Base-by-base conservation (phyloP, 2,113 vertebrate genomes). In the Proterorhinus semilunaris region DNA sequence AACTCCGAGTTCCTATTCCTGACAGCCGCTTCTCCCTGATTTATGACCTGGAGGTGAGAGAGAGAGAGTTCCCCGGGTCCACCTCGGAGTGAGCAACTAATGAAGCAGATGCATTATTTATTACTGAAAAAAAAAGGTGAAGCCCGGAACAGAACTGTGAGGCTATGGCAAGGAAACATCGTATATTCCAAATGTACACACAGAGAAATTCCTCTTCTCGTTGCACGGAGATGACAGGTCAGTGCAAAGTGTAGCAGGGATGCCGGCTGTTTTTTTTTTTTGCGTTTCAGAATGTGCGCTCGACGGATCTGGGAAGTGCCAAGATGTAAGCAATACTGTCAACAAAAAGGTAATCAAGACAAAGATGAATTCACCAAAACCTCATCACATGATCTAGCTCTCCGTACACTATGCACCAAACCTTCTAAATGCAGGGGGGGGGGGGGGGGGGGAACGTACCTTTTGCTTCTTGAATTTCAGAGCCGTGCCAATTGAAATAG, bases 91-190 rank as follows among this genome's bases (percentile, higher is more conserved):
- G 85, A 84, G 76, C 81, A 84, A 82, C 86, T 87, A 85, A 87
- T 88, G 87, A 88, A 85, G 75, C 83, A 83, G 75, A 86, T 90
- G 84, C 81, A 89, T 90, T 90, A 90, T 91, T 90, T 87, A 89
- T 90, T 88, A 83, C 75, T 86, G 79, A 74, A 85, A 83, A 71
- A 85, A 82, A 71, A 61, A n/a, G n/a, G 67, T 71, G 59, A 78
- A 69, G 74, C 67, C 57, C 62, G 52, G 76, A 80, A 86, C 78
- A 55, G 77, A 83, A 87, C 76, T 79, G 79, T 55, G 58, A 68
- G 66, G 74, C 68, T 62, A 8, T 27, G 50, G 44, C 58, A 44
- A 57, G 64, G 61, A 81, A 76, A 67, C 58, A 63, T 69, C 5
- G 67, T 72, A 79, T 59, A 76, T 84, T 84, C 72, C 66, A 68